Percentiles rank a stretch among this genome's conserved stretches.
Evolutionary conservation across 2,797 vertebrate genomes (phyloP).

Genomic region (Caiman crocodilus): DNA sequence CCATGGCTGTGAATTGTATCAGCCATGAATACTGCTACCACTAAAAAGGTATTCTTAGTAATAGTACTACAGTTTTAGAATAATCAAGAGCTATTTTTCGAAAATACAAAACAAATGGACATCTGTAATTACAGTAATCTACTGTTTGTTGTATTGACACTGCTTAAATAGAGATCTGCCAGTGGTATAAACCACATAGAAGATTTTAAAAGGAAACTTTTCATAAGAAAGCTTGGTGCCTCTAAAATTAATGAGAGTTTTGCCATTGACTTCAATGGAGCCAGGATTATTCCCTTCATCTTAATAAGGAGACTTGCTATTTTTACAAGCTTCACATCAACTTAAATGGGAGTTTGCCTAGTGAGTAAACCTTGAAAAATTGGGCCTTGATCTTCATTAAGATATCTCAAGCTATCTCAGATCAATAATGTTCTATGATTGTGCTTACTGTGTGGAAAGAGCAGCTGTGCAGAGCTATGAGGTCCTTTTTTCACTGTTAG

Average conservation of each 20-base stretch:
- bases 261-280: neutral
- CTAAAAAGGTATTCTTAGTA: neutral
- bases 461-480: constrained; percentile 50
- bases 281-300: neutral
- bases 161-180: neutral
- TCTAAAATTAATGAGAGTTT: neutral
- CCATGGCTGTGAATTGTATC: neutral
- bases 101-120: neutral
- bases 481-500: constrained; percentile 61
- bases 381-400: neutral
- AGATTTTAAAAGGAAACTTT: neutral
- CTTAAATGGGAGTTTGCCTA: neutral
- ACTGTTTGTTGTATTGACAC: neutral
- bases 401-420: constrained; percentile 18
- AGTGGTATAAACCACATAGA: neutral
- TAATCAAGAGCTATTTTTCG: constrained; percentile 19
- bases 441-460: constrained; percentile 7
- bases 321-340: neutral
- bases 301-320: neutral
- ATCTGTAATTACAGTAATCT: neutral
- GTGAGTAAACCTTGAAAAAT: neutral
- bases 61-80: neutral
- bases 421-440: constrained; percentile 30
- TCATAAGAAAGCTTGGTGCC: neutral
- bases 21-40: neutral